These are phyloP conservation scores for Bombus superbus DNA, from an alignment of 1,140 invertebrate genomes.

Conservation along the genomic window DNA sequence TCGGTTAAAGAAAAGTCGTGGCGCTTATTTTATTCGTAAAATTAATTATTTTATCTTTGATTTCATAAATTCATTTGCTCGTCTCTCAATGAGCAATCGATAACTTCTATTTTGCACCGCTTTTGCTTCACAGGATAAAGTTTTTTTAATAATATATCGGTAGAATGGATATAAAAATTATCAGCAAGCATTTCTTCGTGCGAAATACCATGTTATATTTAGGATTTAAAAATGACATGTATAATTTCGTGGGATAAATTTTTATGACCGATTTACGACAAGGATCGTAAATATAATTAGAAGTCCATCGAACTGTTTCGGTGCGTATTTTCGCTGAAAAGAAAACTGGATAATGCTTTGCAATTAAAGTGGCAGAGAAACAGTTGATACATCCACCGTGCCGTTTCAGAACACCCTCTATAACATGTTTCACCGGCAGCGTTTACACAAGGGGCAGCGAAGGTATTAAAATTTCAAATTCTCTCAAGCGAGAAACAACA, in stretches of 20 bases:
- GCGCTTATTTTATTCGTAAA: not conserved
- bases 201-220: too few species aligned
- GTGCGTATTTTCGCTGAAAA: not conserved
- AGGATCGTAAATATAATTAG: not conserved
- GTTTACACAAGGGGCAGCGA: constrained; percentile 49
- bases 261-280: not conserved
- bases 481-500: constrained; percentile 33
- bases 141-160: not conserved
- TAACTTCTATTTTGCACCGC: not conserved
- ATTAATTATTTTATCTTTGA: not conserved
- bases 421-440: constrained; percentile 13
- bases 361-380: constrained; percentile 23
- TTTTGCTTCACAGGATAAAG: not conserved
- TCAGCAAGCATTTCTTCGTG: not conserved
- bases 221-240: not conserved
- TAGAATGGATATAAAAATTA: not conserved
- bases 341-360: not conserved
- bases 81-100: not conserved
- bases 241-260: not conserved
- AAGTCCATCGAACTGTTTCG: not conserved
- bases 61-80: not conserved
- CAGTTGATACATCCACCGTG: constrained; percentile 16
- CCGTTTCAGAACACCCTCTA: constrained; percentile 27
- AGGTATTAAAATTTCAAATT: constrained; percentile 57
- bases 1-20: not conserved